Conservation (phyloP, 1,140 invertebrate species). For the Campoletis sonorensis region DNA sequence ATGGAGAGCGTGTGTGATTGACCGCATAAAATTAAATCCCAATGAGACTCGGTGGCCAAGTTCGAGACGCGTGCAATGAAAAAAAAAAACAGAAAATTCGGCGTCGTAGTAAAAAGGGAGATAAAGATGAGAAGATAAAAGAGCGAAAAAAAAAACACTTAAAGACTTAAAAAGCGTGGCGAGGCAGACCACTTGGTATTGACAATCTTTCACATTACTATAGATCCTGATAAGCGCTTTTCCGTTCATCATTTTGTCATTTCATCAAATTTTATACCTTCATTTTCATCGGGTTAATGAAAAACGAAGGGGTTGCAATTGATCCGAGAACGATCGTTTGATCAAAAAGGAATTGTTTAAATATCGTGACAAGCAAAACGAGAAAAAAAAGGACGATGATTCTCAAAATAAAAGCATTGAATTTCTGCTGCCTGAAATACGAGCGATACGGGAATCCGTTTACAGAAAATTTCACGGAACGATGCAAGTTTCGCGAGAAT, state of each 20-base stretch:
- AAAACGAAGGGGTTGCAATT: too few relatives aligned
- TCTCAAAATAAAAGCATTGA: background rate
- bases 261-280: background rate
- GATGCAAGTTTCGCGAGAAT: background rate
- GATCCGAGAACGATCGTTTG: background rate
- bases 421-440: background rate
- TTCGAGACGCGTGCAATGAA: slow-evolving; percentile 44
- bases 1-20: background rate
- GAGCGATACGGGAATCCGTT: background rate
- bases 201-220: slow-evolving; percentile 70
- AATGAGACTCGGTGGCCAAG: slow-evolving; percentile 56
- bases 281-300: background rate
- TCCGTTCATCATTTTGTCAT: slow-evolving; percentile 1
- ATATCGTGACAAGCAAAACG: too few relatives aligned
- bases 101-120: slow-evolving; percentile 53
- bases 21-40: background rate
- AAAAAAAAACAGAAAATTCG: too few relatives aligned
- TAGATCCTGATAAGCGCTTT: slow-evolving; percentile 66
- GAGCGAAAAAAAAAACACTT: slow-evolving; percentile 2
- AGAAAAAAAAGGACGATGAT: too few relatives aligned
- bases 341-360: background rate
- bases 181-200: slow-evolving; percentile 64
- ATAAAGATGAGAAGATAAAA: too few relatives aligned
- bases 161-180: slow-evolving; percentile 23
- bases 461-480: background rate